Evolutionary conservation across 2,888 invertebrate genomes (phyloP).

Genomic region (Phaedon cochleariae): DNA sequence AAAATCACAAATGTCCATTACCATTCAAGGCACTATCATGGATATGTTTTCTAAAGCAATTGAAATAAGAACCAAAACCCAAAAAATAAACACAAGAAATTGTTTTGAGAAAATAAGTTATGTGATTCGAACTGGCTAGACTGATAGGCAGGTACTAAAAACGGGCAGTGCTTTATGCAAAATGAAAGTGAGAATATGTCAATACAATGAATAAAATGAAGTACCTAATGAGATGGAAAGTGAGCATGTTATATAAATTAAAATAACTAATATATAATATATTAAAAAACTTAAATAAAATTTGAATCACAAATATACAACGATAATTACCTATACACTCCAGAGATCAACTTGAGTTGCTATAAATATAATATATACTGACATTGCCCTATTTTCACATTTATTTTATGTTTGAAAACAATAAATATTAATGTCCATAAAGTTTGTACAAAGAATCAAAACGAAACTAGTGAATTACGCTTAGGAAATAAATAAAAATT

Average conservation of each 20-base stretch:
- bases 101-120: background rate
- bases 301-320: slow-evolving; percentile 10
- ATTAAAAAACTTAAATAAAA: slow-evolving; percentile 13
- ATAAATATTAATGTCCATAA: too few relatives aligned
- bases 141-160: slow-evolving; percentile 13
- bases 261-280: slow-evolving; percentile 16
- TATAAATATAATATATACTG: too few relatives aligned
- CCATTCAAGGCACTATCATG: too few relatives aligned
- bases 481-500: too few relatives aligned
- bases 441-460: too few relatives aligned
- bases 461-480: too few relatives aligned
- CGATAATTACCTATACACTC: slow-evolving; percentile 8
- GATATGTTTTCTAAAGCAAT: too few relatives aligned
- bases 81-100: background rate
- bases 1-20: background rate
- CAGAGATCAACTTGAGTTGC: slow-evolving; percentile 7
- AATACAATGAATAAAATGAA: background rate
- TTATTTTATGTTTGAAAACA: too few relatives aligned
- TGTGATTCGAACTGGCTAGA: too few relatives aligned
- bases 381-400: too few relatives aligned
- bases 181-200: background rate
- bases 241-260: slow-evolving; percentile 18
- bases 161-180: background rate
- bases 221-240: background rate
- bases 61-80: too few relatives aligned